Percentiles rank a stretch among this genome's conserved stretches.
phyloP scores from a whole-genome alignment of 2,888 invertebrate genomes.

The Achlya flavicornis region DNA sequence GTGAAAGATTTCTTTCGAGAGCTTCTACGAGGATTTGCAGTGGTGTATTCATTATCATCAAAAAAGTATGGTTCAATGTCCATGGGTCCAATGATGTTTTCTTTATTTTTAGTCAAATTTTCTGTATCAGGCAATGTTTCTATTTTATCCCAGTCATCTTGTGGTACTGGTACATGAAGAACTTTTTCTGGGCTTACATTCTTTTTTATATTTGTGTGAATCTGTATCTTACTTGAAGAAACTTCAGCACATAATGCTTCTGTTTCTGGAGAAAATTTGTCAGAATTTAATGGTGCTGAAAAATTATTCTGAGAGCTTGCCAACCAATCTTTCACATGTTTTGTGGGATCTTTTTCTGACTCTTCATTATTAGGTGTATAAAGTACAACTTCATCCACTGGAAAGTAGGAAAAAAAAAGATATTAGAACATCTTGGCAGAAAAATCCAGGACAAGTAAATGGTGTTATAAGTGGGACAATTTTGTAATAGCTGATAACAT shows the following conservation, averaged over 20 bases:
- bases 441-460: too few relatives aligned
- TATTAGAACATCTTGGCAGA: not conserved
- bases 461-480: too few relatives aligned
- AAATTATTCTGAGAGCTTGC: slow-evolving; percentile 73
- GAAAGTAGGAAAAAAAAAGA: slow-evolving; percentile 31
- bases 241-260: slow-evolving; percentile 41
- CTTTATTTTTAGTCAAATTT: slow-evolving; percentile 42
- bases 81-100: slow-evolving; percentile 58
- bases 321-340: slow-evolving; percentile 72
- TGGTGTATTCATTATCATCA: slow-evolving; percentile 59
- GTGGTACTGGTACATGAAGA: slow-evolving; percentile 49
- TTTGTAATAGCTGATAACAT: too few relatives aligned
- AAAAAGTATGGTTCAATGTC: slow-evolving; percentile 58
- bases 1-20: slow-evolving; percentile 61
- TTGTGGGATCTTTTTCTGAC: slow-evolving; percentile 52
- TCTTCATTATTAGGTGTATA: slow-evolving; percentile 43
- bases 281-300: slow-evolving; percentile 59
- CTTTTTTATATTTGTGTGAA: slow-evolving; percentile 54
- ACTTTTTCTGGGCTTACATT: slow-evolving; percentile 44
- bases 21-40: slow-evolving; percentile 65
- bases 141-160: slow-evolving; percentile 78
- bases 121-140: slow-evolving; percentile 63
- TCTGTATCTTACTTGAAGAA: slow-evolving; percentile 57
- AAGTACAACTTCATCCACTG: slow-evolving; percentile 63
- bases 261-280: slow-evolving; percentile 47